Evolutionary conservation across 2,113 vertebrate species (phyloP), one percentile per base, ranked within the genome.

Genomic region (Xyrauchen texanus): DNA sequence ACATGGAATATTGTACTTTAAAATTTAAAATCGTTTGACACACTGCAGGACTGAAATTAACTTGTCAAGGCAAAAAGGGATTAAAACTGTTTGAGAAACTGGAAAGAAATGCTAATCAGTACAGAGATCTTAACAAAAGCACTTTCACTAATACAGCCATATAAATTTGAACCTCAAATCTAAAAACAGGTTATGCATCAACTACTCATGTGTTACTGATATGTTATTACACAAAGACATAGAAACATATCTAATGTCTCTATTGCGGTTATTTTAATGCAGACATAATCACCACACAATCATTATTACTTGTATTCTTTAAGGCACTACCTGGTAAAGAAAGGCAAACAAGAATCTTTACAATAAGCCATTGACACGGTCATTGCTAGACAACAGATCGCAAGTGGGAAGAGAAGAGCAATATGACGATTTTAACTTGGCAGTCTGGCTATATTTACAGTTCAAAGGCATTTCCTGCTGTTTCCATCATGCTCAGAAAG

Each of bases 321-420:
- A 91, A 90, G 90, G 89, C 90, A 91, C 90, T 89, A 81, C 49
- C 77, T 79, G 89, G 88, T 82, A 71, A 76, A 79, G 82, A 81
- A 87, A 88, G 85, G 82, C 83, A 88, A 61, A 34, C 21, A 34
- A 65, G 51, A 81, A 78, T 51, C 46, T 78, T 81, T 44, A 75
- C 65, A 66, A 71, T 52, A 81, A 61, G 53, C 69, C 21, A 58
- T 60, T 49, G 67, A 76, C 45, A 64, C 58, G n/a, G 9, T 46
- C 69, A 65, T 46, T 81, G 81, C 71, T 49, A 11, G 76, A 81
- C 68, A 78, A 47, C 16, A 72, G 49, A 65, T 11, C 47, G 58
- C 55, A 76, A 72, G 6, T 51, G 13, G 8, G 68, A 53, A 9
- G 45, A 51, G 6, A 49, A 61, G 47, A 71, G 57, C 52, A 63